Evolutionary conservation across 30 jellyfish, hydroid and myxozoan genomes (phyloP), one percentile per base, ranked within the genome.

Genomic region (Nemopilema nomurai): DNA sequence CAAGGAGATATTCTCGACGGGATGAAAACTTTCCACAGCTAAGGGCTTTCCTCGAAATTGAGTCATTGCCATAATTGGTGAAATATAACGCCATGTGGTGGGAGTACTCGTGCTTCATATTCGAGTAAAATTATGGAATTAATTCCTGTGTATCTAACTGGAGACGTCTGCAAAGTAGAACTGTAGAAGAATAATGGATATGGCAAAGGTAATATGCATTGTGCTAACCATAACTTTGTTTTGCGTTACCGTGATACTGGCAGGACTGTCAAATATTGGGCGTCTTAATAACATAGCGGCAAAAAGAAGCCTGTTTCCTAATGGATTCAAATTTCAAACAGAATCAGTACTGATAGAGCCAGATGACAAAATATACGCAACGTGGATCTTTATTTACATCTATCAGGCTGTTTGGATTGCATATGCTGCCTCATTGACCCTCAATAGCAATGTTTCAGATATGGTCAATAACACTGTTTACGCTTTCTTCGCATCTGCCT

Each of bases 241-340:
- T 25, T 28, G 73, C 31, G 23, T 80, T 51, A 80, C 81, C 53
- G 62, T 80, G 16, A 80, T 80, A 16, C 66, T 80, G 24, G 32
- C 80, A 63, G 89, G 89, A 20, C 62, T 80, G 13, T 31, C 89
- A 31, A 80, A 80, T 67, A 81, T 80, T 67, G 89, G 74, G 6
- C 67, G 81, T 20, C 24, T 80, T 31, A 68, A 24, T 17, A 62
- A 68, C n/a, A 23, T 80, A 19, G 28, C 28, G 63, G 20, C 49
- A n/a, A 49, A 80, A 25, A 67, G 22, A 41, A 65, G 66, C 20
- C 71, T 80, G 71, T 80, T 80, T 67, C 89, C 89, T 3, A 30
- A 80, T 80, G 81, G 32, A 20, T 65, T 80, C 66, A 24, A 49
- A 19, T 7, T 21, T 31, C 22, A 28, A 49, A 71, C 64, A 18